These are phyloP conservation scores for Buathra laborator DNA, from an alignment of 2,888 invertebrate genomes.

Conservation along the genomic window DNA sequence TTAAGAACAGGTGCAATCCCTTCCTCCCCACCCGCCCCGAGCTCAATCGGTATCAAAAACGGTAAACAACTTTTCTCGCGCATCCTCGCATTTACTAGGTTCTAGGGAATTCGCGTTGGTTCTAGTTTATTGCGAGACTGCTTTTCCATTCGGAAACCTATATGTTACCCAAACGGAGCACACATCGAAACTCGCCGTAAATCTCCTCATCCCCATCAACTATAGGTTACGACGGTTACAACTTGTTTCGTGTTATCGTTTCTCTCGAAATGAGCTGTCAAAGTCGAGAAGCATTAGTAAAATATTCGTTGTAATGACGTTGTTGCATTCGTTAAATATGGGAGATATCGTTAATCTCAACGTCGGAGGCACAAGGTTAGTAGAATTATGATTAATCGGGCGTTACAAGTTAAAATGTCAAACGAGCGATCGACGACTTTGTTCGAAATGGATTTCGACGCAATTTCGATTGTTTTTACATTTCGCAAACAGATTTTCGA, in stretches of 20 bases:
- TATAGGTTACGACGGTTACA: background rate
- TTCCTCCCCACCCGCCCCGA: too few relatives aligned
- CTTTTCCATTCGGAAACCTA: too few relatives aligned
- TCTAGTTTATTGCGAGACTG: too few relatives aligned
- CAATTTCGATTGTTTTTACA: background rate
- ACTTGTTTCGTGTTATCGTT: background rate
- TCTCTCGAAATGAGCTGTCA: slow-evolving; percentile 46
- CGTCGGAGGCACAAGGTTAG: slow-evolving; percentile 97
- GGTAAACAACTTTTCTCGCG: too few relatives aligned
- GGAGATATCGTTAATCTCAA: slow-evolving; percentile 96
- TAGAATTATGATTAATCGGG: slow-evolving; percentile 51
- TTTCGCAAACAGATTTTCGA: slow-evolving; percentile 91
- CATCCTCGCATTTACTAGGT: too few relatives aligned
- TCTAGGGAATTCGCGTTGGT: too few relatives aligned
- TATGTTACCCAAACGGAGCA: too few relatives aligned
- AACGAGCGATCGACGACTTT: background rate
- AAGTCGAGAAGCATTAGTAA: slow-evolving; percentile 37
- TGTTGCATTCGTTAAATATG: slow-evolving; percentile 85
- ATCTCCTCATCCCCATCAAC: background rate
- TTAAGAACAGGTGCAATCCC: too few relatives aligned
- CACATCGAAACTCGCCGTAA: background rate
- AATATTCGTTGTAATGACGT: slow-evolving; percentile 78
- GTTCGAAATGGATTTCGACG: background rate
- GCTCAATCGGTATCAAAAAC: too few relatives aligned
- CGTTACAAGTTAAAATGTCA: background rate